Evolutionary conservation across 2,113 vertebrate genomes (phyloP).

Genomic region (Chaenocephalus aceratus): DNA sequence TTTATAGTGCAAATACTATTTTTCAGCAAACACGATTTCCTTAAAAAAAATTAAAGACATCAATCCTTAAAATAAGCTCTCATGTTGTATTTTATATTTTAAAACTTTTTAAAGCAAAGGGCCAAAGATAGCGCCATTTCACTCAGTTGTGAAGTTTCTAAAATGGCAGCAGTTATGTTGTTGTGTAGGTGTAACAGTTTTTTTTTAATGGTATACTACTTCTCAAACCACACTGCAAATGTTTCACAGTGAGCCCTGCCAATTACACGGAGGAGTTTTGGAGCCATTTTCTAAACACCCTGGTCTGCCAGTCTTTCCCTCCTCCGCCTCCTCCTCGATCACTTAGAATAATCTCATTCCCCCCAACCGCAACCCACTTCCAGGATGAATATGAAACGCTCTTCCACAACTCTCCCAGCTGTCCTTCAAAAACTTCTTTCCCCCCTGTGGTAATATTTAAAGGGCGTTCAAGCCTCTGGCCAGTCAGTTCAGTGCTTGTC

Average conservation of each 20-base stretch:
- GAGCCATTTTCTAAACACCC: slow-evolving; percentile 67
- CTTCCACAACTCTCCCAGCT: slow-evolving; percentile 46
- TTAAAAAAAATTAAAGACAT: neutral
- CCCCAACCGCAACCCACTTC: slow-evolving; percentile 59
- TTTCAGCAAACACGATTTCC: neutral
- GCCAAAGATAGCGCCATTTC: slow-evolving; percentile 9
- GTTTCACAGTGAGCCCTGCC: slow-evolving; percentile 56
- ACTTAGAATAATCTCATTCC: slow-evolving; percentile 73
- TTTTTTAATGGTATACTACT: slow-evolving; percentile 37
- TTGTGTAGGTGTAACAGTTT: slow-evolving; percentile 59
- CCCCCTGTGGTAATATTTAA: slow-evolving; percentile 61
- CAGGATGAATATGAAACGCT: slow-evolving; percentile 59
- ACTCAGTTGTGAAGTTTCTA: slow-evolving; percentile 26
- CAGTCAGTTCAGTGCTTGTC: slow-evolving; percentile 59
- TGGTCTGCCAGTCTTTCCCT: slow-evolving; percentile 65
- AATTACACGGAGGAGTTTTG: slow-evolving; percentile 66
- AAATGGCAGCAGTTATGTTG: slow-evolving; percentile 45
- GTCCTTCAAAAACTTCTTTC: slow-evolving; percentile 60
- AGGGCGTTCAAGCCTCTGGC: slow-evolving; percentile 63
- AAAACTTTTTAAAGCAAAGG: slow-evolving; percentile 6
- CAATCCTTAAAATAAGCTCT: slow-evolving; percentile 1
- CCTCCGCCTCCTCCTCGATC: slow-evolving; percentile 69
- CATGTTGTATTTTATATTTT: slow-evolving; percentile 7
- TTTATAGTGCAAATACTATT: neutral
- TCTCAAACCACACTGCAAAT: slow-evolving; percentile 70